Percentiles rank a stretch among this genome's conserved stretches.
These are phyloP conservation scores for Planiliza haematocheilus DNA, from an alignment of 2,113 vertebrate genomes.

Conservation along the genomic window DNA sequence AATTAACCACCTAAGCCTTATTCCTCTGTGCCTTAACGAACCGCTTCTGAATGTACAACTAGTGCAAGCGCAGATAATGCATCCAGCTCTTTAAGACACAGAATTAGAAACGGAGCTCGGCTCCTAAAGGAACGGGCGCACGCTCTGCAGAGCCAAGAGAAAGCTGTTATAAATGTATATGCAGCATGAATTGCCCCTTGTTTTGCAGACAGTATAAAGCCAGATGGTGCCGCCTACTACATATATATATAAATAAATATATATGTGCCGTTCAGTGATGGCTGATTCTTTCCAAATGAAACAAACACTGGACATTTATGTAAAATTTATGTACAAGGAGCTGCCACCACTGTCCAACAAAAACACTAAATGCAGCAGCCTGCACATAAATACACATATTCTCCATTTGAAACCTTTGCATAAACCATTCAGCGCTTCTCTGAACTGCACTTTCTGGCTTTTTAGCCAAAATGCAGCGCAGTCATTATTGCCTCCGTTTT, in stretches of 20 bases:
- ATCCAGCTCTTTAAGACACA: neutral
- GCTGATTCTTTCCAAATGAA: neutral
- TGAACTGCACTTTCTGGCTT: too few relatives aligned
- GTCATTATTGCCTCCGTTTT: too few relatives aligned
- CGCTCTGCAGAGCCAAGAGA: neutral
- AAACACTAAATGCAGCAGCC: neutral
- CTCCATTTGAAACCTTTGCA: neutral
- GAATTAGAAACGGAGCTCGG: neutral
- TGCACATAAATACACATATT: too few relatives aligned
- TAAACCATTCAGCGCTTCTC: too few relatives aligned
- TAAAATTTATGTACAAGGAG: neutral
- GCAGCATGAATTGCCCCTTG: neutral
- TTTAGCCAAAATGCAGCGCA: too few relatives aligned
- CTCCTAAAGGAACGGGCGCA: conserved; percentile 18
- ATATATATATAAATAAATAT: too few relatives aligned
- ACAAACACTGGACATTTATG: neutral
- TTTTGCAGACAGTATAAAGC: conserved; percentile 20
- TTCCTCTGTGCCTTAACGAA: conserved; percentile 21
- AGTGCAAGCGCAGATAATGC: conserved; percentile 27
- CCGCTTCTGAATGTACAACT: conserved; percentile 29
- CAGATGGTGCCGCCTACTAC: conserved; percentile 30
- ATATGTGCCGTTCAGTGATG: neutral
- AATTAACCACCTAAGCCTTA: conserved; percentile 59
- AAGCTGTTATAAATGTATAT: neutral
- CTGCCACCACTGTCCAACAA: too few relatives aligned